Percentiles rank a stretch among this genome's conserved stretches.
Evolutionary conservation across 2,797 vertebrate species (phyloP).

Genomic region (Cynodonichthys magdalenae): DNA sequence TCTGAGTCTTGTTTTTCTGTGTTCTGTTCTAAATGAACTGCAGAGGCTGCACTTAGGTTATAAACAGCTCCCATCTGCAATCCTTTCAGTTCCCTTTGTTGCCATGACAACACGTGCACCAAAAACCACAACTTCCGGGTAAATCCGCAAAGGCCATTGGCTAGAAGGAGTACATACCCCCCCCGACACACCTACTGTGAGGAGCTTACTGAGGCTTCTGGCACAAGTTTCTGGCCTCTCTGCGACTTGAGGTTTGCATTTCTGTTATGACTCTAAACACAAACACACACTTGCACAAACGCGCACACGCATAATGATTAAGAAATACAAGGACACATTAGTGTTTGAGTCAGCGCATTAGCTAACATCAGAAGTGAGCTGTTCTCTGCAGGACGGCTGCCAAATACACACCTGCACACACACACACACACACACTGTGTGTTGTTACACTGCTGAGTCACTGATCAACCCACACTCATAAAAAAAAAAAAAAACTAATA

Average conservation of each 20-base stretch:
- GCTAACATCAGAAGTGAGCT: slow-evolving; percentile 38
- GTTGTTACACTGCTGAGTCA: slow-evolving; percentile 31
- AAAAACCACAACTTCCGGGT: slow-evolving; percentile 65
- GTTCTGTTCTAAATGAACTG: neutral
- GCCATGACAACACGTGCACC: slow-evolving; percentile 53
- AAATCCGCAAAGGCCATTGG: slow-evolving; percentile 48
- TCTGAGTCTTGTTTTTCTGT: neutral
- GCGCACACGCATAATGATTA: slow-evolving; percentile 7
- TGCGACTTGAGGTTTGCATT: slow-evolving; percentile 63
- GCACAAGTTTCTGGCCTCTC: slow-evolving; percentile 41
- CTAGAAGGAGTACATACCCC: slow-evolving; percentile 39
- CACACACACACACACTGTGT: slow-evolving; percentile 56
- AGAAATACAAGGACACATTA: slow-evolving; percentile 17
- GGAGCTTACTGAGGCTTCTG: slow-evolving; percentile 53
- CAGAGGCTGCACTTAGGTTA: slow-evolving; percentile 22
- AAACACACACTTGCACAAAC: neutral
- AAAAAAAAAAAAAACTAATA: neutral
- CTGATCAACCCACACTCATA: slow-evolving; percentile 22
- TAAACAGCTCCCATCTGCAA: slow-evolving; percentile 22
- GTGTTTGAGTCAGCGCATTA: slow-evolving; percentile 25
- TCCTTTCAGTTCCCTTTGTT: slow-evolving; percentile 32
- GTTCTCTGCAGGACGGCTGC: slow-evolving; percentile 41
- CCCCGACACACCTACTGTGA: slow-evolving; percentile 62
- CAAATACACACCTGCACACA: slow-evolving; percentile 59
- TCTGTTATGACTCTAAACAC: slow-evolving; percentile 21